Evolutionary conservation across 2,888 invertebrate species (phyloP).

Genomic region (Theodoxus fluviatilis): DNA sequence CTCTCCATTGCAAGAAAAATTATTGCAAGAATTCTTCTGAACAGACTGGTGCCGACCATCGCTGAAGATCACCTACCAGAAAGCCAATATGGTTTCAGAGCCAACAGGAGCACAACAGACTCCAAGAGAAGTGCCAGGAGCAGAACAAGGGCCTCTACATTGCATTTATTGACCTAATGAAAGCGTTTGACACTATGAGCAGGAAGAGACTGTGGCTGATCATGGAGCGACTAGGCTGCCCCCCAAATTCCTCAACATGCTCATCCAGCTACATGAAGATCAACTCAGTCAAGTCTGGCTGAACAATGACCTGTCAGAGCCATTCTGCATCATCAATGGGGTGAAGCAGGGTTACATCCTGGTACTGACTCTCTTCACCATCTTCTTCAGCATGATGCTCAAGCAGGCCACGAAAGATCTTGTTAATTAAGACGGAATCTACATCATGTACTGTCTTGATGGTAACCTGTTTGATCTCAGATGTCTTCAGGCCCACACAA

Average conservation of each 20-base stretch:
- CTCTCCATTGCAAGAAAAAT: neutral
- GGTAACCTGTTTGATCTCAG: too few relatives aligned
- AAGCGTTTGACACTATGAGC: too few relatives aligned
- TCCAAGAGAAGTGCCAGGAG: too few relatives aligned
- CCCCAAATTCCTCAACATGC: too few relatives aligned
- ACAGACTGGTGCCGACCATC: neutral
- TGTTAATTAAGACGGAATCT: neutral
- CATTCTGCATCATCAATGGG: neutral
- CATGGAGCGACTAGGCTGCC: too few relatives aligned
- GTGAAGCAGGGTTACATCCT: neutral
- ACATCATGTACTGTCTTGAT: neutral
- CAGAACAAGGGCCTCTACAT: too few relatives aligned
- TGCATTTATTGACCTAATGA: too few relatives aligned
- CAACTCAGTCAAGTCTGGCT: neutral
- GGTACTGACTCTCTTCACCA: neutral
- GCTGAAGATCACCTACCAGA: neutral
- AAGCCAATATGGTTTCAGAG: neutral
- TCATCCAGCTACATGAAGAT: neutral
- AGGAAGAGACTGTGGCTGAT: too few relatives aligned
- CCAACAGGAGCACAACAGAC: neutral
- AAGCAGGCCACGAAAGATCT: neutral
- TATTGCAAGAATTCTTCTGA: neutral
- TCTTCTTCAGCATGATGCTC: constrained; percentile 1
- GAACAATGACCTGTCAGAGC: neutral
- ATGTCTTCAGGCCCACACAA: neutral